Percentiles rank a stretch among this genome's conserved stretches.
These are phyloP conservation scores for Meloidogyne chitwoodi DNA, from an alignment of 1,140 invertebrate genomes.

Conservation along the genomic window DNA sequence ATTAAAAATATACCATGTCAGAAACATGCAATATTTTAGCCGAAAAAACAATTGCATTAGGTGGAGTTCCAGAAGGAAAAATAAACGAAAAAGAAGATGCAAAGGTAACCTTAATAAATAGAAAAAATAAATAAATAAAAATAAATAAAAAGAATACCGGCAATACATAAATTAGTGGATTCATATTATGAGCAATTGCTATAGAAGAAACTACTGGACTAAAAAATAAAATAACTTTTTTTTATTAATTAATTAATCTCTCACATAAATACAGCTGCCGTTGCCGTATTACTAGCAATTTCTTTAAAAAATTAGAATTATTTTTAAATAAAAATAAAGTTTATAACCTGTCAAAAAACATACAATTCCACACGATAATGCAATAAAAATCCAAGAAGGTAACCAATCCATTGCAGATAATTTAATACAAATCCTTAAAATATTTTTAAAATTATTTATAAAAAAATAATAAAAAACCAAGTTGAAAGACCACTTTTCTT, in stretches of 20 bases:
- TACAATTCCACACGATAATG: neutral
- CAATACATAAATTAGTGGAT: constrained; percentile 82
- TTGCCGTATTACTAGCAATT: neutral
- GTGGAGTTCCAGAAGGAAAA: constrained; percentile 78
- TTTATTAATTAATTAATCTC: constrained; percentile 31
- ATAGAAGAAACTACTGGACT: constrained; percentile 46
- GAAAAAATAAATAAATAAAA: neutral
- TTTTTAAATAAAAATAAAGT: neutral
- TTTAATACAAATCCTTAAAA: constrained; percentile 5
- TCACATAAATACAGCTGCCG: neutral
- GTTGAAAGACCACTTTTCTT: constrained; percentile 37
- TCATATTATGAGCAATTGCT: constrained; percentile 61
- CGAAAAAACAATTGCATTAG: constrained; percentile 85
- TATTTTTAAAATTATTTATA: neutral
- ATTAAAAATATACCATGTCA: constrained; percentile 57
- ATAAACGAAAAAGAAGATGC: constrained; percentile 74
- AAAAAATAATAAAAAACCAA: neutral
- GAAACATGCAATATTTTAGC: constrained; percentile 60
- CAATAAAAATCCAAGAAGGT: constrained; percentile 39
- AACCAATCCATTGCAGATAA: constrained; percentile 18
- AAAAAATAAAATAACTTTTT: constrained; percentile 47
- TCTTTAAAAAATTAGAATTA: neutral
- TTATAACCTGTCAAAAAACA: neutral
- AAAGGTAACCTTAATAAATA: constrained; percentile 64
- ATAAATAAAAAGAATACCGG: constrained; percentile 63